Evolutionary conservation across 2,888 invertebrate species (phyloP).

Genomic region (Eutolmus rufibarbis): DNA sequence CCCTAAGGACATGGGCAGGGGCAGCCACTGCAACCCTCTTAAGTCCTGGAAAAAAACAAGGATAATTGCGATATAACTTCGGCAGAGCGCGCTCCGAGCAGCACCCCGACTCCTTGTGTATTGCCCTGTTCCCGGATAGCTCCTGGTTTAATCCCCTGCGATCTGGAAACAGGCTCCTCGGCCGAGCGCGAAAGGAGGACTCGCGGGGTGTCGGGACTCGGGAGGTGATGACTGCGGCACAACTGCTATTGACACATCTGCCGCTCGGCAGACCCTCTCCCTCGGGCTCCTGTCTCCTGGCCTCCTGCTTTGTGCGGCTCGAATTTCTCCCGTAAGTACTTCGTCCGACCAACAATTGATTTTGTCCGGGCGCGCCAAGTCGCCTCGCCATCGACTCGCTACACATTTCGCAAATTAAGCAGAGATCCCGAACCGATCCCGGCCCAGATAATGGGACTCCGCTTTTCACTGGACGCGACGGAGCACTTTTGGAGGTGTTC

Average conservation of each 20-base stretch:
- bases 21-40: neutral
- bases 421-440: neutral
- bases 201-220: neutral
- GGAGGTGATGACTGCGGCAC: neutral
- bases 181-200: neutral
- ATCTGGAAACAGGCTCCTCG: neutral
- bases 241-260: constrained; percentile 28
- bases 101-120: neutral
- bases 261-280: neutral
- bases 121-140: neutral
- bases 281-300: neutral
- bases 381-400: neutral
- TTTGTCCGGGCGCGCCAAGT: neutral
- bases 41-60: neutral
- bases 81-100: neutral
- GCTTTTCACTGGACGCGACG: neutral
- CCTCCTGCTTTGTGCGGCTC: neutral
- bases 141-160: constrained; percentile 18
- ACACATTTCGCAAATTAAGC: neutral
- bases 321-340: neutral
- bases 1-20: constrained; percentile 3
- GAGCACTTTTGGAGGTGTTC: neutral
- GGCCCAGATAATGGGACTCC: neutral
- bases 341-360: neutral
- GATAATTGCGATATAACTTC: constrained; percentile 15